Conservation (phyloP, 2,888 invertebrate species). For the Agrenia bidenticulata region DNA sequence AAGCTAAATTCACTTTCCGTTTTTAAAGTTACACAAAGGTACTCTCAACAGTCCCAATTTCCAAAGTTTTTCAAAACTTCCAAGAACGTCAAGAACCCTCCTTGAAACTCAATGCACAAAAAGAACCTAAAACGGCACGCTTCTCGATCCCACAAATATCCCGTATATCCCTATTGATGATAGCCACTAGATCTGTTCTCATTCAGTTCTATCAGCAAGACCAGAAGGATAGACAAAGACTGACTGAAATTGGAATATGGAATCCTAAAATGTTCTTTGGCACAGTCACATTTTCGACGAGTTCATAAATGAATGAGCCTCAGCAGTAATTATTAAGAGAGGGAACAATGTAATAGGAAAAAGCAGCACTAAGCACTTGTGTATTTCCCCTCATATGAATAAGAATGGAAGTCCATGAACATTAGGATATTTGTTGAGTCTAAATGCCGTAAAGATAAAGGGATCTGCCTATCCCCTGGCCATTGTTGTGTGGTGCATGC, state of each 20-base stretch:
- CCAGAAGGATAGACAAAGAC: constrained; percentile 8
- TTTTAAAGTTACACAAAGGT: no score
- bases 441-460: constrained; percentile 22
- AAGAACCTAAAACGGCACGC: no score
- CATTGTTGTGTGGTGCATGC: not conserved
- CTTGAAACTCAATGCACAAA: no score
- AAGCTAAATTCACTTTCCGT: no score
- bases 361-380: no score
- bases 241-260: constrained; percentile 17
- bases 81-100: no score
- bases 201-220: not conserved
- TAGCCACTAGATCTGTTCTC: no score
- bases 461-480: constrained; percentile 9
- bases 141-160: no score
- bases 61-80: no score
- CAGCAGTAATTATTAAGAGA: constrained; percentile 31
- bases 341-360: constrained; percentile 48
- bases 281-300: not conserved
- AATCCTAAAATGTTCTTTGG: constrained; percentile 19
- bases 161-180: no score
- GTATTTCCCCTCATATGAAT: constrained; percentile 23
- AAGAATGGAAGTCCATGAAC: constrained; percentile 27
- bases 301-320: constrained; percentile 9
- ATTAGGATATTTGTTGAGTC: constrained; percentile 11
- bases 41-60: no score